phyloP scores from a whole-genome alignment of 1,140 invertebrate genomes.

The Heterodera schachtii region DNA sequence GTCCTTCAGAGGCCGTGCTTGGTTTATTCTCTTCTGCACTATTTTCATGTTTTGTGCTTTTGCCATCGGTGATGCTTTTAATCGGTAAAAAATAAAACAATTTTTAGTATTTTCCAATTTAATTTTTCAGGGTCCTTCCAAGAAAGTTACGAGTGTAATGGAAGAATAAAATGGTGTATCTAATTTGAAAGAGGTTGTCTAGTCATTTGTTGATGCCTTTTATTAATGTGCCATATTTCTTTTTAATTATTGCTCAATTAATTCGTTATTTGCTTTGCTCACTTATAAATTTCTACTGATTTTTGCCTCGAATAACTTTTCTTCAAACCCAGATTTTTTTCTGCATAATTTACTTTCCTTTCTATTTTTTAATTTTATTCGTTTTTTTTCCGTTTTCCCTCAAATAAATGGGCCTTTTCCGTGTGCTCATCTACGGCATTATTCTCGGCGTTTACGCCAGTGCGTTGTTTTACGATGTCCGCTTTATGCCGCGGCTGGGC shows the following conservation, averaged over 20 bases:
- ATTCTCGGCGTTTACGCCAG: constrained; percentile 51
- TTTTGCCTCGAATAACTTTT: too few species aligned
- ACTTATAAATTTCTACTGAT: too few species aligned
- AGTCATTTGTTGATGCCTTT: too few species aligned
- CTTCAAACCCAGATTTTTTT: too few species aligned
- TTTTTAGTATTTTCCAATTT: not conserved
- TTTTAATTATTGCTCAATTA: constrained; percentile 10
- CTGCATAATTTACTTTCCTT: too few species aligned
- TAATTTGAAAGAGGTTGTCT: too few species aligned
- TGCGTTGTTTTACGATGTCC: constrained; percentile 55
- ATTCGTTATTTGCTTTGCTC: too few species aligned
- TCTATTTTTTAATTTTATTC: too few species aligned
- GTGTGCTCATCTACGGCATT: constrained; percentile 55
- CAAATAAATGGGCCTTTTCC: constrained; percentile 46
- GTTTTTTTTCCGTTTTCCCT: too few species aligned
- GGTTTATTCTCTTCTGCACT: constrained; percentile 33
- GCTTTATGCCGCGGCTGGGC: constrained; percentile 66
- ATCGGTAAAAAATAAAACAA: not conserved
- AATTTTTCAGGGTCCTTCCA: not conserved
- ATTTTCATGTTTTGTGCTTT: constrained; percentile 32
- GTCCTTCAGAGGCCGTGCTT: not conserved
- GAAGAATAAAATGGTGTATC: too few species aligned
- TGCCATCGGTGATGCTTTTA: constrained; percentile 14
- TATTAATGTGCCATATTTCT: constrained; percentile 3
- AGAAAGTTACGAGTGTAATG: too few species aligned